Evolutionary conservation across 37 sponge, comb jelly and placozoan species (phyloP).

Genomic region (Ianthella basta): DNA sequence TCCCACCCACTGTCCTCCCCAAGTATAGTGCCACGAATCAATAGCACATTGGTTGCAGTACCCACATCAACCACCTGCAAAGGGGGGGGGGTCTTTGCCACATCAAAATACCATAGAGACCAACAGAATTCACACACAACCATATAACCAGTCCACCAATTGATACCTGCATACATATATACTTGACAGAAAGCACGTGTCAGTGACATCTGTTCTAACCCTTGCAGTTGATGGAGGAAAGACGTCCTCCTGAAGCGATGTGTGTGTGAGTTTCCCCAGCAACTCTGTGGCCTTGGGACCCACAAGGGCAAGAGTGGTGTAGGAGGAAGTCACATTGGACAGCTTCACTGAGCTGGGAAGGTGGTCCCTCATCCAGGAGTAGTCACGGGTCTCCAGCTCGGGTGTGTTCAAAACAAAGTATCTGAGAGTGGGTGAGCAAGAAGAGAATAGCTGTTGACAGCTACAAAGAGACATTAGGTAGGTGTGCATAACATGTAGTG

Average conservation of each 20-base stretch:
- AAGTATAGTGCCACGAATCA: constrained; percentile 62
- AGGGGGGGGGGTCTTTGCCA: neutral
- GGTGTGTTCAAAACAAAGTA: no score
- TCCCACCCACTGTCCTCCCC: constrained; percentile 89
- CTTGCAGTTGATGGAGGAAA: constrained; percentile 59
- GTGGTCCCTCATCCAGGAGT: constrained; percentile 44
- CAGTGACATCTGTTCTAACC: neutral
- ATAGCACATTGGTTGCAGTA: constrained; percentile 45
- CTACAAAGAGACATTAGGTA: no score
- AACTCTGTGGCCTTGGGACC: constrained; percentile 51
- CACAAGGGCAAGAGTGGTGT: constrained; percentile 52
- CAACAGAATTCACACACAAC: no score
- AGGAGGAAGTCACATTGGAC: constrained; percentile 36
- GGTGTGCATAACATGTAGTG: no score
- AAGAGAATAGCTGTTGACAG: no score
- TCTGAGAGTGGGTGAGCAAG: no score
- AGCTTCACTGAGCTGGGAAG: constrained; percentile 38
- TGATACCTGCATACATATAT: neutral
- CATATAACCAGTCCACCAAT: no score
- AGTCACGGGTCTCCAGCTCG: constrained; percentile 3
- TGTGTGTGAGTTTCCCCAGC: constrained; percentile 35
- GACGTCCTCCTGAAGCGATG: constrained; percentile 31
- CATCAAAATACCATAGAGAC: neutral
- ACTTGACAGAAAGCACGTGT: neutral
- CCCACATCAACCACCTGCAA: constrained; percentile 54